Evolutionary conservation across 2,888 invertebrate species (phyloP).

Genomic region (Lepidochitona cinerea): DNA sequence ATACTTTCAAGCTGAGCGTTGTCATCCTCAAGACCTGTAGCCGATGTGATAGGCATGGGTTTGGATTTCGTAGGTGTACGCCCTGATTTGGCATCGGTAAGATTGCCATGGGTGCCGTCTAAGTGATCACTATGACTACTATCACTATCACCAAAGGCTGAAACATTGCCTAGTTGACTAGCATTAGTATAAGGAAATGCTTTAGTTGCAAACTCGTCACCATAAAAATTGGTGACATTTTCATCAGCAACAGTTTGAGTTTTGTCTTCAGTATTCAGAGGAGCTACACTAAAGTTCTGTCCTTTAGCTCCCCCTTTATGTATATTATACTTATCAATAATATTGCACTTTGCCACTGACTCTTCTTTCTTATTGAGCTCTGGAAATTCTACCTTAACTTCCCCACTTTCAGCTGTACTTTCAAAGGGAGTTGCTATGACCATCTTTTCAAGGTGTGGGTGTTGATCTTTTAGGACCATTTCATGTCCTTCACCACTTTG

Average conservation of each 20-base stretch:
- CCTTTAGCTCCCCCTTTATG: slow-evolving; percentile 1
- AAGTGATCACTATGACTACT: slow-evolving; percentile 67
- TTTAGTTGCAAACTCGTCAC: slow-evolving; percentile 67
- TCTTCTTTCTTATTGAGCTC: too few relatives aligned
- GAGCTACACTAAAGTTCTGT: slow-evolving; percentile 30
- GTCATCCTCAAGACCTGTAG: slow-evolving; percentile 35
- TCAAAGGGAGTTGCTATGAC: not conserved
- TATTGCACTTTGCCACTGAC: slow-evolving; percentile 9
- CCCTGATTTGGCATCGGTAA: slow-evolving; percentile 41
- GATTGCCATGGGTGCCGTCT: slow-evolving; percentile 44
- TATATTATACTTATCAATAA: slow-evolving; percentile 12
- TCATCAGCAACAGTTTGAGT: slow-evolving; percentile 60
- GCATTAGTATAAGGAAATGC: slow-evolving; percentile 82
- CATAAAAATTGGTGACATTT: slow-evolving; percentile 43
- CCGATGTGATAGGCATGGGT: not conserved
- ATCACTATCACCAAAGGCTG: slow-evolving; percentile 95
- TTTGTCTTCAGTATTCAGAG: slow-evolving; percentile 59
- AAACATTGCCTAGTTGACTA: slow-evolving; percentile 89
- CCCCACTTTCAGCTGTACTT: not conserved
- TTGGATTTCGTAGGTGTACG: not conserved
- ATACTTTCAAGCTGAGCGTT: slow-evolving; percentile 54
- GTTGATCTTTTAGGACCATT: not conserved
- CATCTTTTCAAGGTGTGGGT: not conserved
- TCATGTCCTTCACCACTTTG: not conserved
- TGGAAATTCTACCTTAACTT: not conserved